A percentile compares a stretch with the other conserved stretches of the same genome.
Conservation (phyloP, 2,113 vertebrate genomes). For the Crypturellus undulatus region DNA sequence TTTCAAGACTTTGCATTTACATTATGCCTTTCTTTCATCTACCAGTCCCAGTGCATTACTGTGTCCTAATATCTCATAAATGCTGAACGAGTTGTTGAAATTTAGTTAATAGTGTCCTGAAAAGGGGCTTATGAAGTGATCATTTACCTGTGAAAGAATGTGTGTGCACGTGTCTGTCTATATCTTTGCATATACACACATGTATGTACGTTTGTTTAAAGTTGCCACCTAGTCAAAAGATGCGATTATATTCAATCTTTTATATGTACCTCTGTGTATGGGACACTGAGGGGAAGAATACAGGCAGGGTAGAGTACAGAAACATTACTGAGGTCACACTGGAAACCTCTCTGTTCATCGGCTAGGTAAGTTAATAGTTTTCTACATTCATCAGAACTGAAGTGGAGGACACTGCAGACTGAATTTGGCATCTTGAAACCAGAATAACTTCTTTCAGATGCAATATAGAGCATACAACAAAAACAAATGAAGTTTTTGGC, state of each 20-base stretch:
- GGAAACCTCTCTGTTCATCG: neutral
- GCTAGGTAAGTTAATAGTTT: neutral
- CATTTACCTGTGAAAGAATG: neutral
- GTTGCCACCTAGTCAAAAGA: neutral
- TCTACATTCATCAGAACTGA: neutral
- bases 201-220: neutral
- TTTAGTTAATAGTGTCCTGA: neutral
- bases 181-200: neutral
- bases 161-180: neutral
- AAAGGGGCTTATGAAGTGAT: neutral
- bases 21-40: neutral
- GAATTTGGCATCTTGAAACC: neutral
- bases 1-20: neutral
- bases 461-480: fast-evolving
- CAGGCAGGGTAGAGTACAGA: neutral
- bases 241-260: neutral
- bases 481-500: fast-evolving
- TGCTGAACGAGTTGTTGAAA: neutral
- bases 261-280: neutral
- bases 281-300: neutral
- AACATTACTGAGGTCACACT: neutral
- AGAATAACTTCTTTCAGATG: neutral
- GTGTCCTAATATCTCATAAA: neutral
- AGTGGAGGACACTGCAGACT: neutral
- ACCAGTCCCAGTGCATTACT: neutral